phyloP scores from a whole-genome alignment of 2,797 vertebrate species.

The Petrocephalus schoutedeni region DNA sequence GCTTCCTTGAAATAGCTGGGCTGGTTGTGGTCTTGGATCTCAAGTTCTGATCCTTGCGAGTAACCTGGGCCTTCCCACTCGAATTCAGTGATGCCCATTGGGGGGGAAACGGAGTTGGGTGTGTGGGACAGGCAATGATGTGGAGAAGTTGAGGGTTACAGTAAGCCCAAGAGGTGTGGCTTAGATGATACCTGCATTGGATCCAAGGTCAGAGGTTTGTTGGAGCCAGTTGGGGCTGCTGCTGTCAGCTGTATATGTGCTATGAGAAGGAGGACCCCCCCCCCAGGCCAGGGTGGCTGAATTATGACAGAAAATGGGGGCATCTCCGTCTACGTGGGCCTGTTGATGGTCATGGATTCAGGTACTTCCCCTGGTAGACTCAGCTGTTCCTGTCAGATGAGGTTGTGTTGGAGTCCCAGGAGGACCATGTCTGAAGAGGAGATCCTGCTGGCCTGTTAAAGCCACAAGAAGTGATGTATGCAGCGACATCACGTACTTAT shows the following conservation, averaged over 20 bases:
- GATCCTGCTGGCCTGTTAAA: not conserved
- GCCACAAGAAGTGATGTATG: not conserved
- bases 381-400: too few species aligned
- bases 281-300: not conserved
- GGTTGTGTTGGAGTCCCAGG: not conserved
- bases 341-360: not conserved
- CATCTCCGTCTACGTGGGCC: not conserved
- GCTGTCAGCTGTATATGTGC: not conserved
- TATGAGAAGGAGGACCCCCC: not conserved
- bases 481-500: not conserved
- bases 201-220: not conserved
- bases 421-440: too few species aligned
- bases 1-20: not conserved
- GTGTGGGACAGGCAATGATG: not conserved
- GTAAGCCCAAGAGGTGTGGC: not conserved
- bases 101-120: not conserved
- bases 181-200: not conserved
- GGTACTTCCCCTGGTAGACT: not conserved
- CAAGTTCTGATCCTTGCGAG: not conserved
- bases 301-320: not conserved
- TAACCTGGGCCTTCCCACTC: not conserved
- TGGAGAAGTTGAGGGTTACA: not conserved
- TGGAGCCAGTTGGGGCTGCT: not conserved
- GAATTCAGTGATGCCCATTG: not conserved
- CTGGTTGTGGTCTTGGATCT: not conserved